phyloP scores from a whole-genome alignment of 2,888 invertebrate species.

The Tubulanus polymorphus region DNA sequence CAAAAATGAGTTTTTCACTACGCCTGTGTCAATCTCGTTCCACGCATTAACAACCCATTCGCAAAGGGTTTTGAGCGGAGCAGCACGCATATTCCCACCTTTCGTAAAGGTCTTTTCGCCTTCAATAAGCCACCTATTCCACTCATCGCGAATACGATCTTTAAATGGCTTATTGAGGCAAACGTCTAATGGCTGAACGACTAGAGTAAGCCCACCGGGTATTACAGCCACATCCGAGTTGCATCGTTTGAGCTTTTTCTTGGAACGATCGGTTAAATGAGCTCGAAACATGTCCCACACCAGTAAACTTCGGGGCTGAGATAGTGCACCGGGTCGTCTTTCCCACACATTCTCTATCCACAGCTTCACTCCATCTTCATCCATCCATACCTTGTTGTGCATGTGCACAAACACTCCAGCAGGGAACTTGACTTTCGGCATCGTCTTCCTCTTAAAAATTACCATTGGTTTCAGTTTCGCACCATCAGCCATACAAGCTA shows the following conservation, averaged over 20 bases:
- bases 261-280: slow-evolving; percentile 11
- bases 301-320: slow-evolving; percentile 6
- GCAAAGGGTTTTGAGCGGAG: not conserved
- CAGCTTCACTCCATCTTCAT: slow-evolving; percentile 7
- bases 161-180: slow-evolving; percentile 15
- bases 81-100: not conserved
- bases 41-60: not conserved
- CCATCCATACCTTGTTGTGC: slow-evolving; percentile 16
- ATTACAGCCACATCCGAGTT: slow-evolving; percentile 14
- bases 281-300: slow-evolving; percentile 15
- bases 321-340: slow-evolving; percentile 10
- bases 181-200: slow-evolving; percentile 18
- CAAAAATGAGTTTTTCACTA: not conserved
- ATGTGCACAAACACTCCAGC: slow-evolving; percentile 10
- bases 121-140: slow-evolving; percentile 15
- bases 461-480: slow-evolving; percentile 18
- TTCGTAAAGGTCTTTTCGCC: slow-evolving; percentile 4
- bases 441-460: slow-evolving; percentile 14
- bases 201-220: slow-evolving; percentile 14
- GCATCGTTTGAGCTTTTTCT: slow-evolving; percentile 8
- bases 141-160: slow-evolving; percentile 4
- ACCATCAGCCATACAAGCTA: slow-evolving; percentile 14
- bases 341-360: not conserved
- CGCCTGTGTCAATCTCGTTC: not conserved
- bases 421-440: slow-evolving; percentile 15